These are phyloP conservation scores for Pocillopora grandis DNA, from an alignment of 92 coral and sea anemone genomes.

Conservation along the genomic window DNA sequence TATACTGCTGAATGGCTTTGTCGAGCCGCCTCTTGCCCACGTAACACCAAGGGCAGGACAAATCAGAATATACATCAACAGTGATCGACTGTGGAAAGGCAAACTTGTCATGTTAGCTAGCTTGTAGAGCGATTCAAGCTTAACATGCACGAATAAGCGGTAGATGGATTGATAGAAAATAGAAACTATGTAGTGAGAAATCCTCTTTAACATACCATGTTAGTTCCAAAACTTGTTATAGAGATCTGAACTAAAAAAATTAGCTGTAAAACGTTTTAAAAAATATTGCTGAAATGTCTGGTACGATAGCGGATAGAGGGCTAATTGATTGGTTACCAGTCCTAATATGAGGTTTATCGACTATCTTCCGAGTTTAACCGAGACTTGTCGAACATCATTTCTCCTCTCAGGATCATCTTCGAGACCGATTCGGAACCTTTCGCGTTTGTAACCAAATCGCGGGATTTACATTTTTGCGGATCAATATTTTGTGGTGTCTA, in stretches of 20 bases:
- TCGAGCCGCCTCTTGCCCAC: slow-evolving; percentile 78
- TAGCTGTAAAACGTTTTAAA: no score
- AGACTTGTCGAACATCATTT: not conserved
- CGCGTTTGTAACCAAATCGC: slow-evolving; percentile 3
- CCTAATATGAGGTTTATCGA: not conserved
- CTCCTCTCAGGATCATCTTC: not conserved
- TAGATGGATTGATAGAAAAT: no score
- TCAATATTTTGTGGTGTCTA: not conserved
- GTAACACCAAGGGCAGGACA: slow-evolving; percentile 89
- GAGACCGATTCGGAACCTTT: not conserved
- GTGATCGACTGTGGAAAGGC: slow-evolving; percentile 21
- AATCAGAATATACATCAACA: slow-evolving; percentile 74
- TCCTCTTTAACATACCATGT: no score
- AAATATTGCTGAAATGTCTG: no score
- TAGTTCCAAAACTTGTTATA: no score
- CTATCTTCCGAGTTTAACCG: not conserved
- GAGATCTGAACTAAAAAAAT: no score
- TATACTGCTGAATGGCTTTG: slow-evolving; percentile 62
- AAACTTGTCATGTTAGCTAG: not conserved
- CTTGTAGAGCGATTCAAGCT: no score
- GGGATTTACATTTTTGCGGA: slow-evolving; percentile 17
- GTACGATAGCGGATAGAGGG: no score
- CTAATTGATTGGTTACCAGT: no score
- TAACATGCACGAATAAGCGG: no score
- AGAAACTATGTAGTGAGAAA: no score